phyloP scores from a whole-genome alignment of 2,113 vertebrate species.

The Phylloscopus trochilus region DNA sequence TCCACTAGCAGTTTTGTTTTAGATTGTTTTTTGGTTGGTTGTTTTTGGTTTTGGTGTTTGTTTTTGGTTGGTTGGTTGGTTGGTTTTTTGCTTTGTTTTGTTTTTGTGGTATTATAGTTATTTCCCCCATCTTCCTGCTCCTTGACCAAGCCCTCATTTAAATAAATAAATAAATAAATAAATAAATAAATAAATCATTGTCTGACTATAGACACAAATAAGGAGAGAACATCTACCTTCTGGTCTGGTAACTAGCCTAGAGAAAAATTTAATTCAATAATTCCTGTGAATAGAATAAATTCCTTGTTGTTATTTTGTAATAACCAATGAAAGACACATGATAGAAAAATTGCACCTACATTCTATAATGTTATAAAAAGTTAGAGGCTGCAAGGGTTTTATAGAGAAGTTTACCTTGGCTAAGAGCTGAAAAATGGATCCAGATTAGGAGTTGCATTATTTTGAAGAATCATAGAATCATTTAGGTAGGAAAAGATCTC shows the following conservation, averaged over 20 bases:
- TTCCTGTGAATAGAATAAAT: background rate
- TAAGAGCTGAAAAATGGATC: background rate
- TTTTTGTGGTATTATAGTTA: background rate
- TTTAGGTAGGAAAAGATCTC: background rate
- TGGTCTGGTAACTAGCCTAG: background rate
- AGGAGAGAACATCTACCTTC: background rate
- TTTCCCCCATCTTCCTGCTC: background rate
- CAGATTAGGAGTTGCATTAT: background rate
- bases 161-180: background rate
- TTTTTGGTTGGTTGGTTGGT: too few relatives aligned
- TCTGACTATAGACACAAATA: background rate
- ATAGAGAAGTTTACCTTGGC: background rate
- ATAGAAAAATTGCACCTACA: background rate
- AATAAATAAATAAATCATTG: background rate
- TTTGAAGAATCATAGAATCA: background rate
- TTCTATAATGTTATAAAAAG: background rate
- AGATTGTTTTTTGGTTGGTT: background rate
- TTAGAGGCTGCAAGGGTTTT: background rate
- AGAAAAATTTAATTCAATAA: background rate
- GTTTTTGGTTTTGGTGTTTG: too few relatives aligned
- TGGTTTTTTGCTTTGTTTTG: background rate
- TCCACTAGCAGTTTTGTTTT: background rate
- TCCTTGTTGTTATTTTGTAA: background rate
- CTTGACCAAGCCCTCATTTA: background rate
- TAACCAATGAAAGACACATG: background rate